These are phyloP conservation scores for Balaeniceps rex DNA, from an alignment of 2,113 vertebrate species.

Conservation along the genomic window DNA sequence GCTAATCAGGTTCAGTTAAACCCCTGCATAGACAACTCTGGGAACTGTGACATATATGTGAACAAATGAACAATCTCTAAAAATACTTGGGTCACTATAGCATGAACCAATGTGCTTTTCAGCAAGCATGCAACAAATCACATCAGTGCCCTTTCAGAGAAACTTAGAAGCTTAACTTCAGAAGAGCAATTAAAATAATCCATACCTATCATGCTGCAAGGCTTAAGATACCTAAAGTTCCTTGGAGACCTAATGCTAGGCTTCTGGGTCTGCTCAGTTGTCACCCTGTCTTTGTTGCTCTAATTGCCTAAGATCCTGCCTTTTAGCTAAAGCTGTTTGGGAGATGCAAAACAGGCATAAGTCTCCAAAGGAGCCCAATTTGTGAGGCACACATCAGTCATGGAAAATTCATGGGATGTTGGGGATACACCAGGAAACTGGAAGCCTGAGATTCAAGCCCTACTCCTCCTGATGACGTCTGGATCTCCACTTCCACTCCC, in stretches of 20 bases:
- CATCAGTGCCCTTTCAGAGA: neutral
- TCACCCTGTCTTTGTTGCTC: slow-evolving; percentile 7
- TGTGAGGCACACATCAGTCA: neutral
- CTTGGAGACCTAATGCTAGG: neutral
- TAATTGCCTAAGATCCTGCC: slow-evolving; percentile 3
- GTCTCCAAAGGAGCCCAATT: neutral
- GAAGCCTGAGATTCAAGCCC: neutral
- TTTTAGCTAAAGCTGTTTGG: slow-evolving; percentile 5
- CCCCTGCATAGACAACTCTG: neutral
- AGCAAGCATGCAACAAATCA: neutral
- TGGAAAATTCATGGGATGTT: neutral
- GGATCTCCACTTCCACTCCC: neutral
- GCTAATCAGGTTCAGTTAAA: neutral
- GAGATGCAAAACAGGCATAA: slow-evolving; percentile 24
- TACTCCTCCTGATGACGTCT: neutral
- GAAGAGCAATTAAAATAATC: slow-evolving; percentile 36
- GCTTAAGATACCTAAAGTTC: slow-evolving; percentile 2
- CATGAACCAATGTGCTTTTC: neutral
- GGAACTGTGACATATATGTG: neutral
- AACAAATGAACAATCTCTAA: neutral
- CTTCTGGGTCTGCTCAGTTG: slow-evolving; percentile 44
- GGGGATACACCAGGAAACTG: neutral
- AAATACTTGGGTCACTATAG: neutral
- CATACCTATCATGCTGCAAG: neutral
- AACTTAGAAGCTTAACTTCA: slow-evolving; percentile 12